Base-by-base conservation (phyloP, 1,140 invertebrate species). In the Aphaenogaster ashmeadi region DNA sequence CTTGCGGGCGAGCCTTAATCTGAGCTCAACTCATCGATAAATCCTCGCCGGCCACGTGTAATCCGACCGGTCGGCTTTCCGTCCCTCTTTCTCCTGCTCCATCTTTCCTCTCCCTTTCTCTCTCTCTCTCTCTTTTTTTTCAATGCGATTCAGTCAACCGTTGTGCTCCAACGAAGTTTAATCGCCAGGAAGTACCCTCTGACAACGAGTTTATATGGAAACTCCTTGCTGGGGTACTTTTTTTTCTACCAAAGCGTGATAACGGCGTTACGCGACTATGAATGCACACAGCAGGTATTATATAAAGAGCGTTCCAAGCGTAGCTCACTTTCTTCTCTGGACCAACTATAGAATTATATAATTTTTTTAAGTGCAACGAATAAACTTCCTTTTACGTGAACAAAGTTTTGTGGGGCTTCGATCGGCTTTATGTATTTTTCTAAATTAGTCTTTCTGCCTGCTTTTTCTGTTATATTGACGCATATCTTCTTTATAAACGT, bases 151-250 rank as follows among this genome's bases (percentile, higher is more conserved):
- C 71, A 87, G 88, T 74, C 77, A 83, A 85, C 84, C 74, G 77
- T 52, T 60, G 62, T 69, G 88, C 66, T 87, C 72, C 84, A 71
- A 75, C 88, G 62, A 87, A 84, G 84, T 90, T 88, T 90, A 90
- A 90, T 90, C 89, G 80, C 88, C 89, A 90, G 89, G 80, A 89
- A 90, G 86, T 80, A 88, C 84, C 88, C 77, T 90, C 85, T 13
- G 75, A 21, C 36, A 38, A 67, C 15, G 83, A 79, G 67, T 90
- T 89, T 85, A 69, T 90, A 80, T 81, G 67, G 60, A 67, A 89
- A 89, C 44, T 89, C 66, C 87, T 74, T 85, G 78, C 47, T 27
- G 27, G 33, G 50, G 9, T 81, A 67, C 21, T 81, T 81, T 81
- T 81, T 81, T 71, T 81, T 41, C 38, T 71, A 71, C 9, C 38